Evolutionary conservation across 2,113 vertebrate genomes (phyloP), one percentile per base, ranked within the genome.

Genomic region (Tinamus guttatus): DNA sequence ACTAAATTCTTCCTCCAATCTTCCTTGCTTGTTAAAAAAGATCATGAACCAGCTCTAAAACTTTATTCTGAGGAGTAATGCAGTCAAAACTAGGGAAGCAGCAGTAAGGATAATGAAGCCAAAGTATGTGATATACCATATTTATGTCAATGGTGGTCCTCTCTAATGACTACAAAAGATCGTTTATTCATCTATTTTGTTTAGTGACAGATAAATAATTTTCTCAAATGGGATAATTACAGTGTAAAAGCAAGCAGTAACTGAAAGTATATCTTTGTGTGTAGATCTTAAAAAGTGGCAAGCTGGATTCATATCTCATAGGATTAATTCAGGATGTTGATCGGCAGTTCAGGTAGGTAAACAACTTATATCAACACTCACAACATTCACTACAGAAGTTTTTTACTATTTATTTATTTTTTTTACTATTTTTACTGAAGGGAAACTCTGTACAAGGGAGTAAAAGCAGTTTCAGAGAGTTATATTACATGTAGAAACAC

Each of bases 341-440:
- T 96, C 98, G 67, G 82, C 98, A 98, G 13, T 98, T 99, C 84
- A 98, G 84, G 99, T 99, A 98, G 97, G 99, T 98, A 92, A 93
- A 88, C 16, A 36, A 47, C 9, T n/a, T 79, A 24, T 7, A 43
- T 9, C 5, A 63, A 47, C 14, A 71, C 67, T 63, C 38, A 60
- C 52, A 68, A 74, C 54, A 58, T 49, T 27, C 0, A 0, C 13
- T 28, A 11, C 8, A 51, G 34, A 65, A 81, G 7, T 73, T n/a
- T 58, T 51, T 18, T 14, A 25, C 12, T 52, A 17, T 45, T 21
- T 49, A 49, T 49, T 49, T 10, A n/a, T n/a, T n/a, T 22, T 49
- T 49, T 49, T 49, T 49, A 12, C 9, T 36, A 56, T 15, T 75
- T 38, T 27, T 81, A 70, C 45, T 81, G 43, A 11, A 87, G 16